Evolutionary conservation across 2,113 vertebrate species (phyloP), one percentile per base, ranked within the genome.

Genomic region (Oncorhynchus kisutch): DNA sequence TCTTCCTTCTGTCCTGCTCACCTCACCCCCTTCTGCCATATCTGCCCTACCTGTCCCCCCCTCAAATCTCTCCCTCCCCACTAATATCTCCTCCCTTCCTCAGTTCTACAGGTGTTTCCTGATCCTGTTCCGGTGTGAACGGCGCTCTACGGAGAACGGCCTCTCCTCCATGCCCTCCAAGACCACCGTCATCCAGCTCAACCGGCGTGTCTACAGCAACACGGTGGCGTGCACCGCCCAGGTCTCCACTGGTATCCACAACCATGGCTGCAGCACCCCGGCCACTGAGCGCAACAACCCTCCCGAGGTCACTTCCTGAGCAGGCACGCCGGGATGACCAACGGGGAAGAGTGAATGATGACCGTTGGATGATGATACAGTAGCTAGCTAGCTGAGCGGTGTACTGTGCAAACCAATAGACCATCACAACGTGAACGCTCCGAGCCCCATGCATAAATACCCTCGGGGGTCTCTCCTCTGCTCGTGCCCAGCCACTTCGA

Each of bases 91-190:
- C 14, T 81, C 54, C 49, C 62, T 76, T 67, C 82, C 84, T 72
- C 85, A 95, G 95, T 95, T 95, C 88, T 94, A 95, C 89, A 93
- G 88, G 85, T 96, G 94, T 84, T 96, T 95, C 91, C 88, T 94
- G 68, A 84, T 88, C 71, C 86, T 95, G 77, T 94, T 95, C 79
- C 91, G 88, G 72, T 94, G 94, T 65, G 70, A 90, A 0, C 57
- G 76, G 78, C 80, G 83, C 84, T 84, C 81, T 4, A 64, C 67
- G 3, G 70, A 79, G 49, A 89, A 87, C 0, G 86, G 85, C 54
- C 79, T 90, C 76, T 92, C 81, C 22, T 84, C 82, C 0, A 86
- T 88, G 76, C 89, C 86, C 49, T 94, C 87, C 65, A 95, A 93
- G 85, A 92, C 91, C 13, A 95, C 89, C 0, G 78, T 79, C 6